These are phyloP conservation scores for Hypsopygia costalis DNA, from an alignment of 2,888 invertebrate species.

Conservation along the genomic window DNA sequence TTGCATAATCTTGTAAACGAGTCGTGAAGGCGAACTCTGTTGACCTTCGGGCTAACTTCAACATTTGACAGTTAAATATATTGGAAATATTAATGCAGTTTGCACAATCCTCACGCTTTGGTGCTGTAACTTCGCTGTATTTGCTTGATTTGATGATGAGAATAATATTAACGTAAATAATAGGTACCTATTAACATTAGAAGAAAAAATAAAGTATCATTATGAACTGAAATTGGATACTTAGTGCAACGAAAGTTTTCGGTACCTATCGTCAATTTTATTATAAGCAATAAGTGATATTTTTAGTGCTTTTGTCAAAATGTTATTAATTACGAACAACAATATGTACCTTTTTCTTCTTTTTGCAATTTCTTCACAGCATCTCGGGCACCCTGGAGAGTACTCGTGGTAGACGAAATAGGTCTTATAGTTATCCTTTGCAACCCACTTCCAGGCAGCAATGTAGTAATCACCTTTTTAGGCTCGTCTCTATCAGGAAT, in stretches of 20 bases:
- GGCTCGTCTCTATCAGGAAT: conserved; percentile 55
- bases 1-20: conserved; percentile 39
- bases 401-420: conserved; percentile 41
- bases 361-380: conserved; percentile 48
- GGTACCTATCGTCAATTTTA: too few relatives aligned
- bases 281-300: too few relatives aligned
- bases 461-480: conserved; percentile 54
- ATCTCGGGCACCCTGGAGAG: conserved; percentile 43
- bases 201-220: too few relatives aligned
- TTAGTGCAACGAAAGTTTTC: too few relatives aligned
- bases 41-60: conserved; percentile 12
- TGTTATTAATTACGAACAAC: background rate
- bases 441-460: conserved; percentile 68
- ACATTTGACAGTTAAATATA: conserved; percentile 9
- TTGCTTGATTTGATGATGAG: too few relatives aligned
- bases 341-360: conserved; percentile 48
- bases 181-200: too few relatives aligned
- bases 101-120: too few relatives aligned
- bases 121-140: too few relatives aligned
- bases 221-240: too few relatives aligned
- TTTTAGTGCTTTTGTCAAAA: too few relatives aligned
- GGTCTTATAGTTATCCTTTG: conserved; percentile 62
- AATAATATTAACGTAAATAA: too few relatives aligned
- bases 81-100: background rate
- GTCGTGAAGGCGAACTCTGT: conserved; percentile 27